Evolutionary conservation across 1,140 invertebrate species (phyloP).

Genomic region (Mya arenaria): DNA sequence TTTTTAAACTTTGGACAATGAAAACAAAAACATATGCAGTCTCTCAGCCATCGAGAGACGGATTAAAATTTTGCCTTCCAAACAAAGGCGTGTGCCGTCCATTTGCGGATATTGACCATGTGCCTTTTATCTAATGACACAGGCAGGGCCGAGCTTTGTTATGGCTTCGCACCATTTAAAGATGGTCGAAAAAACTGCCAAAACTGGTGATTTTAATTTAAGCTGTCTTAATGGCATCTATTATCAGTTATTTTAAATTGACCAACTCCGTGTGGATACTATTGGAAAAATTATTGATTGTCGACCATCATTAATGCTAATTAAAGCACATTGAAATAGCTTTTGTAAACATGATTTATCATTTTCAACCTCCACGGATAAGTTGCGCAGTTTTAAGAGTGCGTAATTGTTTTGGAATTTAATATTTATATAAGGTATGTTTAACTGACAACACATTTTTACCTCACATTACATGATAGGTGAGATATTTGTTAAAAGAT

Average conservation of each 20-base stretch:
- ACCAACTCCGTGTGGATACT: slow-evolving; percentile 11
- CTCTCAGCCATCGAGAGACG: too few species aligned
- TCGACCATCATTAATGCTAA: slow-evolving; percentile 24
- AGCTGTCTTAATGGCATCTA: neutral
- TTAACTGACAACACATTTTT: too few species aligned
- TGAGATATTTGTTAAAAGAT: too few species aligned
- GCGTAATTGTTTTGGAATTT: too few species aligned
- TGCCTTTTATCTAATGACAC: neutral
- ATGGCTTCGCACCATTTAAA: slow-evolving; percentile 22
- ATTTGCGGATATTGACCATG: slow-evolving; percentile 41
- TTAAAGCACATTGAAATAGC: slow-evolving; percentile 40
- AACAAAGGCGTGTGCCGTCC: slow-evolving; percentile 19
- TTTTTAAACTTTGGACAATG: slow-evolving; percentile 48
- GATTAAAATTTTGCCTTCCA: too few species aligned
- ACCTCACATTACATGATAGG: too few species aligned
- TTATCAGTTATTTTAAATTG: slow-evolving; percentile 27
- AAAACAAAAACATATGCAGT: slow-evolving; percentile 26
- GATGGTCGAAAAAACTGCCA: slow-evolving; percentile 22
- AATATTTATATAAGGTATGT: too few species aligned
- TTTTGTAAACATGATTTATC: slow-evolving; percentile 38
- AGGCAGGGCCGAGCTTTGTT: slow-evolving; percentile 15
- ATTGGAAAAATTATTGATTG: slow-evolving; percentile 45
- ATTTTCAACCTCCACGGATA: neutral
- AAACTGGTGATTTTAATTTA: slow-evolving; percentile 35
- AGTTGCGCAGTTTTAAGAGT: neutral